Evolutionary conservation across 2,888 invertebrate species (phyloP).

Genomic region (Gasteruption jaculator): DNA sequence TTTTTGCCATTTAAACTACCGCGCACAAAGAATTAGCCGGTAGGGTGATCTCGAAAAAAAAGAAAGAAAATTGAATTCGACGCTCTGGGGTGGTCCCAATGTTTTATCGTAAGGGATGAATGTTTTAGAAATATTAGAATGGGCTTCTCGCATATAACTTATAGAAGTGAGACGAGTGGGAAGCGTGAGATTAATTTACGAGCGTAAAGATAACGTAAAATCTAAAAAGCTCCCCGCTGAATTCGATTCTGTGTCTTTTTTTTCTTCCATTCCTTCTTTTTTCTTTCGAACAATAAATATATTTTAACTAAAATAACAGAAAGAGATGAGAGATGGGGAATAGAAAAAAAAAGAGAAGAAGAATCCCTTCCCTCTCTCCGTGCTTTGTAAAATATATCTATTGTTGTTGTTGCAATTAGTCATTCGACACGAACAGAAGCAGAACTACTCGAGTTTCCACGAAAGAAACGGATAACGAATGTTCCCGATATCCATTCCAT

Average conservation of each 20-base stretch:
- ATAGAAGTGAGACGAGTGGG: constrained; percentile 23
- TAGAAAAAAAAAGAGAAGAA: constrained; percentile 1
- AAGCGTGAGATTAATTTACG: constrained; percentile 46
- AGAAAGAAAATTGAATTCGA: too few relatives aligned
- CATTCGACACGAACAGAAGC: too few relatives aligned
- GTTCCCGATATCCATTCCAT: constrained; percentile 36
- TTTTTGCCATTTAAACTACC: too few relatives aligned
- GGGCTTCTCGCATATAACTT: constrained; percentile 25
- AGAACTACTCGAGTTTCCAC: constrained; percentile 38
- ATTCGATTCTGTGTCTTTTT: constrained; percentile 45
- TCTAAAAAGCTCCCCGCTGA: constrained; percentile 30
- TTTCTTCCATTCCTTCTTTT: too few relatives aligned
- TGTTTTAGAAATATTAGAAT: constrained; percentile 42
- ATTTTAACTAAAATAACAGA: too few relatives aligned
- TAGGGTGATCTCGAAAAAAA: too few relatives aligned
- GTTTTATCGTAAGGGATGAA: constrained; percentile 24
- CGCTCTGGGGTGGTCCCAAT: too few relatives aligned
- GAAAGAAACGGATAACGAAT: constrained; percentile 41
- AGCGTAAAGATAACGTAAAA: constrained; percentile 48
- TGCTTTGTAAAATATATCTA: constrained; percentile 42
- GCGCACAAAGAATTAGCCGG: too few relatives aligned
- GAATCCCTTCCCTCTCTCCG: constrained; percentile 9
- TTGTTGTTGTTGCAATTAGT: constrained; percentile 49
- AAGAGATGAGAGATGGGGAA: too few relatives aligned
- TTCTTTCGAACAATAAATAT: too few relatives aligned